These are phyloP conservation scores for Poicephalus gulielmi DNA, from an alignment of 2,113 vertebrate species.

Conservation along the genomic window DNA sequence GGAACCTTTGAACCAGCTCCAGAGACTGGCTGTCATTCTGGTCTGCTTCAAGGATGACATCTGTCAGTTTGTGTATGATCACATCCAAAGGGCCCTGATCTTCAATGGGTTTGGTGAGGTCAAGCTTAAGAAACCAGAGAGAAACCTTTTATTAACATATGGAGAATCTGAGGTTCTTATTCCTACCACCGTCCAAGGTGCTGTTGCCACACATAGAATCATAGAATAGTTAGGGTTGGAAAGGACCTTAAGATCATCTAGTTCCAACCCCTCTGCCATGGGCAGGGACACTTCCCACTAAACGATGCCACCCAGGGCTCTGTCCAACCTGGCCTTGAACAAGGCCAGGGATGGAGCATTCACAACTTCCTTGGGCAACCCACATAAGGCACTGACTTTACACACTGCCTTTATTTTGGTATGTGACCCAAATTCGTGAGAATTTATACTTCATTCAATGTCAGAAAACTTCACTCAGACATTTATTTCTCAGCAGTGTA, in stretches of 20 bases:
- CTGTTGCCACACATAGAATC: not conserved
- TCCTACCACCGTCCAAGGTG: not conserved
- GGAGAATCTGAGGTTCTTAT: not conserved
- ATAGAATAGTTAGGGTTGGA: no score
- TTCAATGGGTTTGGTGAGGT: slow-evolving; percentile 92
- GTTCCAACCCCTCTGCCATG: no score
- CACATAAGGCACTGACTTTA: not conserved
- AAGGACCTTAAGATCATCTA: no score
- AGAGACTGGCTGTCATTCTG: slow-evolving; percentile 94
- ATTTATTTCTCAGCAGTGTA: not conserved
- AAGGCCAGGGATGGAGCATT: no score
- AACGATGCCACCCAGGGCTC: no score
- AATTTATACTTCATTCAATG: not conserved
- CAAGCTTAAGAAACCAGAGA: slow-evolving; percentile 78
- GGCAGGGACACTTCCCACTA: no score
- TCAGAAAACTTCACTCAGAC: not conserved
- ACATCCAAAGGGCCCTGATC: slow-evolving; percentile 96
- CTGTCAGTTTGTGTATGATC: slow-evolving; percentile 98
- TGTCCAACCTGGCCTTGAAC: no score
- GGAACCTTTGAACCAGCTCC: slow-evolving; percentile 92
- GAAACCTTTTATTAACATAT: not conserved
- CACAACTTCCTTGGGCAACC: no score
- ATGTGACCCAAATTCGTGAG: not conserved
- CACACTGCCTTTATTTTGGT: not conserved
- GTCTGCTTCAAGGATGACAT: slow-evolving; percentile 96